These are phyloP conservation scores for Phainopepla nitens DNA, from an alignment of 2,113 vertebrate species.

Conservation along the genomic window DNA sequence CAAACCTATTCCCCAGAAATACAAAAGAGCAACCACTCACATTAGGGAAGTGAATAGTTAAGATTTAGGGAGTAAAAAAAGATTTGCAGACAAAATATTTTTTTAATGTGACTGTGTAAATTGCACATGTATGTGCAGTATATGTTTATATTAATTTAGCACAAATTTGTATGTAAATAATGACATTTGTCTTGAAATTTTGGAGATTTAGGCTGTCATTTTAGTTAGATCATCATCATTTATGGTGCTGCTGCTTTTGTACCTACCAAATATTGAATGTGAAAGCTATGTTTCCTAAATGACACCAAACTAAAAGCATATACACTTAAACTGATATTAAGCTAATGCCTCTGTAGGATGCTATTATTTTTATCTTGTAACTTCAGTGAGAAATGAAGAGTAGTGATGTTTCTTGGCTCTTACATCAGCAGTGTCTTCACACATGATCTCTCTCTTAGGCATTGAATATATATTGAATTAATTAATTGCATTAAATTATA, in stretches of 20 bases:
- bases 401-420: background rate
- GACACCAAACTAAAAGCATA: background rate
- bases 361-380: background rate
- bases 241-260: background rate
- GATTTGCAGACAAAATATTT: background rate
- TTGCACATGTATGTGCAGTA: background rate
- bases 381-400: background rate
- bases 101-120: background rate
- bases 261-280: background rate
- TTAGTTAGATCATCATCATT: background rate
- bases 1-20: background rate
- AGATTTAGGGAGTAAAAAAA: background rate
- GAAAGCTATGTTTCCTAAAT: background rate
- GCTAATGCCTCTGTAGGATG: background rate
- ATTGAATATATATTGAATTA: background rate
- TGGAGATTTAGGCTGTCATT: background rate
- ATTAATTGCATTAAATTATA: background rate
- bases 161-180: background rate
- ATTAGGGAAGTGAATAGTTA: background rate
- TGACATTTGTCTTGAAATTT: background rate
- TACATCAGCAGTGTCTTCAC: background rate
- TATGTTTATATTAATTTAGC: background rate
- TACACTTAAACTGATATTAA: background rate
- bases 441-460: background rate
- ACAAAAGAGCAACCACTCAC: background rate